These are phyloP conservation scores for Coboldia fuscipes DNA, from an alignment of 1,140 invertebrate species.

Conservation along the genomic window DNA sequence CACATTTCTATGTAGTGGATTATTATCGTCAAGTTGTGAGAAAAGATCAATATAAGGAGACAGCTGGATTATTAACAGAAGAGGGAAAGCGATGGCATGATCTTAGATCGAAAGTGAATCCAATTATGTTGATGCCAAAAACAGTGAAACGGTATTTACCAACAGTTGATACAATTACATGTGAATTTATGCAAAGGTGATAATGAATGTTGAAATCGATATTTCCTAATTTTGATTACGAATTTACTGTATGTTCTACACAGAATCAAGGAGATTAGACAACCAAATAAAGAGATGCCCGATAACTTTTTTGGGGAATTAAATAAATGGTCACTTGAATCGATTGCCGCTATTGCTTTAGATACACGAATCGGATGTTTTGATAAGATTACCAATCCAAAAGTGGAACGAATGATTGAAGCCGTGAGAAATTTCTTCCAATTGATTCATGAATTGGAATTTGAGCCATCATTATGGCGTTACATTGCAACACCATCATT, in stretches of 20 bases:
- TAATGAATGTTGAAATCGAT: no score
- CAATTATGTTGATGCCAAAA: slow-evolving; percentile 14
- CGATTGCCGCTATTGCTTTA: slow-evolving; percentile 40
- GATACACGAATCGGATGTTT: slow-evolving; percentile 23
- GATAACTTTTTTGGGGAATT: slow-evolving; percentile 34
- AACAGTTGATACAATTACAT: slow-evolving; percentile 11
- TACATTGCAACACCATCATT: slow-evolving; percentile 29
- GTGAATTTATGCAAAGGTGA: no score
- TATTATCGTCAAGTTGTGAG: slow-evolving; percentile 12
- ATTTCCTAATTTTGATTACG: no score
- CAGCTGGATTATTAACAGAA: slow-evolving; percentile 11
- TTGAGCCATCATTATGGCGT: slow-evolving; percentile 37
- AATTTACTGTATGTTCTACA: no score
- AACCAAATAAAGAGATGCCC: slow-evolving; percentile 28
- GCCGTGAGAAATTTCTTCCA: slow-evolving; percentile 36
- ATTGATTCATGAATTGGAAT: slow-evolving; percentile 31
- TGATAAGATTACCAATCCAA: background rate
- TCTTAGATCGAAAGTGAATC: slow-evolving; percentile 14
- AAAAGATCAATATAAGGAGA: slow-evolving; percentile 11
- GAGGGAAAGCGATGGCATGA: slow-evolving; percentile 14
- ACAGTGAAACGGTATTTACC: slow-evolving; percentile 14
- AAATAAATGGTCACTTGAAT: slow-evolving; percentile 45
- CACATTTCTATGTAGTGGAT: slow-evolving; percentile 9
- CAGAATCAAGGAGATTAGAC: slow-evolving; percentile 27
- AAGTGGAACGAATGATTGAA: slow-evolving; percentile 31